Evolutionary conservation across 1,140 invertebrate genomes (phyloP), one percentile per base, ranked within the genome.

Genomic region (Drosophila azteca): DNA sequence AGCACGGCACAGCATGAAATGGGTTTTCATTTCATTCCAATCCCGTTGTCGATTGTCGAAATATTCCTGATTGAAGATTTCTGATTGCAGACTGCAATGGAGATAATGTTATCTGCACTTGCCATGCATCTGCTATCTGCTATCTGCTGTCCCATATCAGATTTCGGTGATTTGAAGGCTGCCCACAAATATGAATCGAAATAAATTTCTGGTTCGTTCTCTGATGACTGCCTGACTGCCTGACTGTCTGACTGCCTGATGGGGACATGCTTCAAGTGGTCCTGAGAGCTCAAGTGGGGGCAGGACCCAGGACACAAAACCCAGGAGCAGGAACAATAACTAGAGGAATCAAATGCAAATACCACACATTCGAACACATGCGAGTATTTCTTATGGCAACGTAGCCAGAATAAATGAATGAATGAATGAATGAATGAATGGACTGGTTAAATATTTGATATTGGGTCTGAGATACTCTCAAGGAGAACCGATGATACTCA

Each of bases 331-430:
- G 48, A 54, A 49, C 60, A 73, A 64, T 45, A 51, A 43, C 45
- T 15, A 44, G 15, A 48, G 57, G 46, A 74, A 65, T 70, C 52
- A 53, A 46, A 70, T 63, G 70, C 58, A 79, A 72, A 78, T 59
- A 39, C 35, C 7, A 73, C 41, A 45, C 35, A 4, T 39, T 39
- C 35, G 11, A 13, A 35, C 35, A 39, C 35, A 39, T 5, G 13
- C 35, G 29, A 31, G 7, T 5, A 5, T 11, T 39, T 13, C 11
- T 39, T 9, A 35, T 35, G 31, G 31, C 11, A 11, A 35, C 31
- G 31, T 35, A 43, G 50, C 13, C 43, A 24, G 22, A 29, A 58
- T 58, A 26, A 63, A 63, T 45, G 29, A 41, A 8, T 6, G 22
- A 20, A 35, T 45, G 29, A 41, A 8, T 6, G 22, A 20, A 35